Evolutionary conservation across 2,797 vertebrate genomes (phyloP).

Genomic region (Vireo griseus): DNA sequence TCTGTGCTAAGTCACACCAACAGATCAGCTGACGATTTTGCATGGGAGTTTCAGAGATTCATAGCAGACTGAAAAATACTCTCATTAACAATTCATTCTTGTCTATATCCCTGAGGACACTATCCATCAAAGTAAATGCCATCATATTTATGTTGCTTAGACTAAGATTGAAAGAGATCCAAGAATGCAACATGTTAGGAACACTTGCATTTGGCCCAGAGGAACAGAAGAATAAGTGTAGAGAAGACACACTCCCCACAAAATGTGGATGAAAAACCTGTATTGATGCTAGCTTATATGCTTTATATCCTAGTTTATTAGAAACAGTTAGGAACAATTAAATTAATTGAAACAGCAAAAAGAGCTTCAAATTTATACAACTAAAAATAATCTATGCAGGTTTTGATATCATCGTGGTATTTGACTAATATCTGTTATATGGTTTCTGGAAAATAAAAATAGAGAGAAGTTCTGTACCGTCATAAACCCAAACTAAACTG

Average conservation of each 20-base stretch:
- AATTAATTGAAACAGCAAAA: not conserved
- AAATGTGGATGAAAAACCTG: not conserved
- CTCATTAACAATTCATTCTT: not conserved
- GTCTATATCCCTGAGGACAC: not conserved
- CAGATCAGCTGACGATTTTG: not conserved
- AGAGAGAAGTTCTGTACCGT: not conserved
- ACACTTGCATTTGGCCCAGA: not conserved
- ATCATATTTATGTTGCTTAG: not conserved
- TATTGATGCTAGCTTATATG: not conserved
- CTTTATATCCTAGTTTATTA: not conserved
- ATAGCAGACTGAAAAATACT: not conserved
- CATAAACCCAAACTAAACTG: not conserved
- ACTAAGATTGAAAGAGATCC: not conserved
- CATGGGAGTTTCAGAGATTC: not conserved
- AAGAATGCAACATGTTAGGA: not conserved
- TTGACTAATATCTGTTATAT: not conserved
- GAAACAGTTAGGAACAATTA: not conserved
- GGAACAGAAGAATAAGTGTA: not conserved
- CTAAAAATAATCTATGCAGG: not conserved
- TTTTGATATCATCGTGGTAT: not conserved
- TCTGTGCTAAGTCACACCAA: not conserved
- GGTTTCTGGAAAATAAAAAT: not conserved
- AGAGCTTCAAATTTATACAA: not conserved
- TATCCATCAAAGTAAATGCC: conserved; percentile 10
- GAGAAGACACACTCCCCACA: not conserved